Percentiles rank a stretch among this genome's conserved stretches.
These are phyloP conservation scores for Heterodera schachtii DNA, from an alignment of 1,140 invertebrate species.

Conservation along the genomic window DNA sequence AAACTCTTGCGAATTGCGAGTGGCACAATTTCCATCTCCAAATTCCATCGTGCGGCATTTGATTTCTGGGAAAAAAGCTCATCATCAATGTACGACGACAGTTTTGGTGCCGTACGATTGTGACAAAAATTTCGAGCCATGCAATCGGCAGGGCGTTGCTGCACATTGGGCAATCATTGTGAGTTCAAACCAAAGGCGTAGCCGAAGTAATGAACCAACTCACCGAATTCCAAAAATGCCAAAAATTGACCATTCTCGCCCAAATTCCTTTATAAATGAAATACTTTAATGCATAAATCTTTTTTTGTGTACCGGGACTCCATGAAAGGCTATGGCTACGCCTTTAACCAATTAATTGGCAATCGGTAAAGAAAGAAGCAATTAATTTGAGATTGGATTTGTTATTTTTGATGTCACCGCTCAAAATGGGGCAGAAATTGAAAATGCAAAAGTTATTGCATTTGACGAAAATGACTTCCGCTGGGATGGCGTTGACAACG, in stretches of 20 bases:
- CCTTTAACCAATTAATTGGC: too few relatives aligned
- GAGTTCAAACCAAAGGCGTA: background rate
- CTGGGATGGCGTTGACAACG: background rate
- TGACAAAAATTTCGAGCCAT: conserved; percentile 53
- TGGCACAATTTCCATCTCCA: conserved; percentile 24
- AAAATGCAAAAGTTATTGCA: background rate
- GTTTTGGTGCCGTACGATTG: conserved; percentile 51
- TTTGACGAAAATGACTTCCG: conserved; percentile 2
- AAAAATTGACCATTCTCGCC: too few relatives aligned
- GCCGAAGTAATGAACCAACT: too few relatives aligned
- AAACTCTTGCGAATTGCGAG: background rate
- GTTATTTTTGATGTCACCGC: conserved; percentile 3
- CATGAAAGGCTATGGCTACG: too few relatives aligned
- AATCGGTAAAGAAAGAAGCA: too few relatives aligned
- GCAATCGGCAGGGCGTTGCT: conserved; percentile 32
- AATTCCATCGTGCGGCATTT: conserved; percentile 21
- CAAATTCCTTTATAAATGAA: too few relatives aligned
- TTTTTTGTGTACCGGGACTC: too few relatives aligned
- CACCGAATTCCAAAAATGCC: too few relatives aligned
- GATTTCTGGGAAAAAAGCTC: background rate
- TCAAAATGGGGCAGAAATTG: conserved; percentile 3
- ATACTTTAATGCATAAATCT: too few relatives aligned
- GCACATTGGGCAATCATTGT: conserved; percentile 52
- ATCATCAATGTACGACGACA: conserved; percentile 16
- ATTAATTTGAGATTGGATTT: conserved; percentile 44